These are phyloP conservation scores for Diploptera punctata DNA, from an alignment of 2,888 invertebrate genomes.

Conservation along the genomic window DNA sequence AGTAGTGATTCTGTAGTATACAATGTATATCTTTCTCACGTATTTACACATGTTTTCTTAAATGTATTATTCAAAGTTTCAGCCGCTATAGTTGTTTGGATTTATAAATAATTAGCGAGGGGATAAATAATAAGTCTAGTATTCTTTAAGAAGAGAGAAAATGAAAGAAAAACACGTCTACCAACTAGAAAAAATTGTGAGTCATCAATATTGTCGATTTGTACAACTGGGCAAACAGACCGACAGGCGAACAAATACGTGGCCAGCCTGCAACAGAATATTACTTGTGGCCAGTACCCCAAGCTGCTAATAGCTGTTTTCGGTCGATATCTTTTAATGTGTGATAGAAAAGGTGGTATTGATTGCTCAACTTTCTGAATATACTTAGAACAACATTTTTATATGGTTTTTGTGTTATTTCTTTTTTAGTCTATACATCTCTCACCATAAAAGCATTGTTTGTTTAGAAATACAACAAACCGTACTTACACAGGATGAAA, in stretches of 20 bases:
- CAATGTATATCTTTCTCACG: too few species aligned
- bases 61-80: too few species aligned
- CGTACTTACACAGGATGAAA: too few species aligned
- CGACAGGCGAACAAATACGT: conserved; percentile 26
- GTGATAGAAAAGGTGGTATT: neutral
- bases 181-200: neutral
- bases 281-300: neutral
- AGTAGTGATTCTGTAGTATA: too few species aligned
- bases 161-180: neutral
- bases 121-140: neutral
- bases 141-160: neutral
- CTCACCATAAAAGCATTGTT: too few species aligned
- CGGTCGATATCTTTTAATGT: too few species aligned
- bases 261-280: conserved; percentile 24
- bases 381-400: conserved; percentile 8
- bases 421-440: too few species aligned
- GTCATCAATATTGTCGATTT: conserved; percentile 27
- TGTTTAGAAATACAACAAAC: too few species aligned
- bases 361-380: conserved; percentile 15
- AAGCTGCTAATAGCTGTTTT: conserved; percentile 14
- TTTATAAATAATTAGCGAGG: too few species aligned
- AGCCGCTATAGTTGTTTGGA: too few species aligned
- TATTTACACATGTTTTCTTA: too few species aligned
- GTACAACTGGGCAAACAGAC: conserved; percentile 23
- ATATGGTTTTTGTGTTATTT: too few species aligned